Percentiles rank a stretch among this genome's conserved stretches.
Conservation (phyloP, 1,140 invertebrate species). For the Leguminivora glycinivorella region DNA sequence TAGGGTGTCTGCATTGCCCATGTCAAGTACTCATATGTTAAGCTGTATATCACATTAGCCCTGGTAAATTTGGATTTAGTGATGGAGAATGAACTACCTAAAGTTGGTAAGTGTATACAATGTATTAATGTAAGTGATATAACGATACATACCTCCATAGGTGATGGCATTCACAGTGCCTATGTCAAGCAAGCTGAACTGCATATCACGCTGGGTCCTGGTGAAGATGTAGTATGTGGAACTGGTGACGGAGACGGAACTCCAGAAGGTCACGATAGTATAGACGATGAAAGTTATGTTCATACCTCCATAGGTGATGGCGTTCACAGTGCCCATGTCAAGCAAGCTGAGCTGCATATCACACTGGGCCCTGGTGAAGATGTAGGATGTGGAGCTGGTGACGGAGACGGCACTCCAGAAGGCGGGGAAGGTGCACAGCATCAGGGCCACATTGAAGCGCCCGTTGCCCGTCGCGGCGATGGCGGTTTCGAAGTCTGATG, state of each 20-base stretch:
- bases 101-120: too few relatives aligned
- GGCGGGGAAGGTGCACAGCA: slow-evolving; percentile 81
- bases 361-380: slow-evolving; percentile 85
- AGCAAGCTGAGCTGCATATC: slow-evolving; percentile 82
- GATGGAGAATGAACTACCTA: slow-evolving; percentile 82
- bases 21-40: slow-evolving; percentile 78
- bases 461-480: slow-evolving; percentile 82
- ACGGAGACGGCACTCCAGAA: slow-evolving; percentile 83
- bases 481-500: slow-evolving; percentile 82
- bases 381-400: slow-evolving; percentile 82
- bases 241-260: slow-evolving; percentile 82
- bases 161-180: slow-evolving; percentile 83
- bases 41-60: slow-evolving; percentile 86
- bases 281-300: not conserved
- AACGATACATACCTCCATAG: slow-evolving; percentile 80
- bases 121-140: too few relatives aligned
- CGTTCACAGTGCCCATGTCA: slow-evolving; percentile 85
- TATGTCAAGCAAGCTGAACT: slow-evolving; percentile 80
- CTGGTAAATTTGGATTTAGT: slow-evolving; percentile 81
- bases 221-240: slow-evolving; percentile 85
- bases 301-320: slow-evolving; percentile 83
- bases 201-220: slow-evolving; percentile 85
- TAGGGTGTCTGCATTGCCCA: slow-evolving; percentile 83
- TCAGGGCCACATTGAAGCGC: slow-evolving; percentile 83
- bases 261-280: slow-evolving; percentile 81